Conservation (phyloP, 2,888 invertebrate species). For the Parasteatoda lunata region DNA sequence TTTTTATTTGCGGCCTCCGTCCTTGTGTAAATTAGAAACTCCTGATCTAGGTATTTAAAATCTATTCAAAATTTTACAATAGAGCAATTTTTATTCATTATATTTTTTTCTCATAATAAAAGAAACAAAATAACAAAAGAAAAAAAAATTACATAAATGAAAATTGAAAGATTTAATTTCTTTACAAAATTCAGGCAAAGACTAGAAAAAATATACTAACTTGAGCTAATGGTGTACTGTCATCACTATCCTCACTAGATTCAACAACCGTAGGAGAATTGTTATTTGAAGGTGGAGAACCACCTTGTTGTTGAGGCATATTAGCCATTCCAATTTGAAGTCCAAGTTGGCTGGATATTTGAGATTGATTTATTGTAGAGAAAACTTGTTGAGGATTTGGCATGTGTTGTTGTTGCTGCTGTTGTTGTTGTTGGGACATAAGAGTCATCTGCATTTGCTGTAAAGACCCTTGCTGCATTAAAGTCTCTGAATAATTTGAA, state of each 20-base stretch:
- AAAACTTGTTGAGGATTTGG: conserved; percentile 57
- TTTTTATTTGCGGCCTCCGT: no score
- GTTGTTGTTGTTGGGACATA: conserved; percentile 26
- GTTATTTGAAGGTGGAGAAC: conserved; percentile 71
- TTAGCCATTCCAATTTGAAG: conserved; percentile 69
- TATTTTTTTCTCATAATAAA: no score
- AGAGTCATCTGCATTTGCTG: conserved; percentile 46
- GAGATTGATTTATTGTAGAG: conserved; percentile 71
- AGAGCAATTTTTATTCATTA: no score
- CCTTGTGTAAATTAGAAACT: no score
- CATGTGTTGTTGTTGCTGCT: conserved; percentile 78
- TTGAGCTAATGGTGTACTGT: conserved; percentile 77
- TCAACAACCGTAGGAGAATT: conserved; percentile 79
- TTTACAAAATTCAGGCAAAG: neutral
- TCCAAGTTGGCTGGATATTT: conserved; percentile 71
- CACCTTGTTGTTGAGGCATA: conserved; percentile 20
- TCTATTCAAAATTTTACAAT: no score
- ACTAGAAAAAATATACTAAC: conserved; percentile 69
- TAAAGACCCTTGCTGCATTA: conserved; percentile 73
- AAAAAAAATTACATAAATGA: neutral
- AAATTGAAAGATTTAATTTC: conserved; percentile 3
- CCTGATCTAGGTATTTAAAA: no score
- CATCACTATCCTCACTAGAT: conserved; percentile 91
- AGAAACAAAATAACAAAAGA: neutral
- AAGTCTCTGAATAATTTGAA: conserved; percentile 22